These are phyloP conservation scores for Strix uralensis DNA, from an alignment of 2,113 vertebrate genomes.

Conservation along the genomic window DNA sequence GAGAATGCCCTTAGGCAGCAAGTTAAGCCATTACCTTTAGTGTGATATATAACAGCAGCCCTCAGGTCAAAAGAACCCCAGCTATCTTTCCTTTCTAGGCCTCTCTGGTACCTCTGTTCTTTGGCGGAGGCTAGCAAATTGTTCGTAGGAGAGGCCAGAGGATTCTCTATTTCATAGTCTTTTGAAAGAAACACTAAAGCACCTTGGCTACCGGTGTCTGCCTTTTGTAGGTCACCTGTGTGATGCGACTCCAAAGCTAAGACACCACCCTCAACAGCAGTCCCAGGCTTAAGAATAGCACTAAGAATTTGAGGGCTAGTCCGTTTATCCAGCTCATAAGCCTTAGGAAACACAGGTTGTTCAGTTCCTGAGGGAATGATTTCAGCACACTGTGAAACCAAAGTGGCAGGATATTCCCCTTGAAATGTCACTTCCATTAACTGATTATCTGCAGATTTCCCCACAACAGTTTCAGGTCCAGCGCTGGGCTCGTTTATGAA, in stretches of 20 bases:
- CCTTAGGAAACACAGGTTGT: constrained; percentile 83
- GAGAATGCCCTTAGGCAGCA: constrained; percentile 35
- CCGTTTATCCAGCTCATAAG: constrained; percentile 90
- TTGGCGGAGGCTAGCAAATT: constrained; percentile 86
- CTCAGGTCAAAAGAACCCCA: constrained; percentile 91
- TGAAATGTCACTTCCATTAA: constrained; percentile 84
- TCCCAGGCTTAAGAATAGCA: constrained; percentile 75
- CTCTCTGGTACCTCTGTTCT: constrained; percentile 87
- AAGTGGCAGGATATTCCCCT: constrained; percentile 80
- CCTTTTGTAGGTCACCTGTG: constrained; percentile 80
- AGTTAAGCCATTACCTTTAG: constrained; percentile 88
- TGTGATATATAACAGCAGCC: constrained; percentile 97
- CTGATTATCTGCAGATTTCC: constrained; percentile 77
- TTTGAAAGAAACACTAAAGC: constrained; percentile 85
- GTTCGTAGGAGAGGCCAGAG: constrained; percentile 84
- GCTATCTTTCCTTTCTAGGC: constrained; percentile 88
- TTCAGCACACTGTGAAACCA: constrained; percentile 82
- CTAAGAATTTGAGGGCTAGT: constrained; percentile 86
- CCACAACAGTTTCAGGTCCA: constrained; percentile 81
- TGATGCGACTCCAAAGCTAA: constrained; percentile 80
- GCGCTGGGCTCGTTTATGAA: constrained; percentile 97
- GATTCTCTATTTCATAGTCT: constrained; percentile 86
- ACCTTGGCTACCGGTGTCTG: constrained; percentile 80
- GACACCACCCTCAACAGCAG: constrained; percentile 75
- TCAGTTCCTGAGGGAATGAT: constrained; percentile 81